Percentiles rank a stretch among this genome's conserved stretches.
These are phyloP conservation scores for Zaprionus obscuricornis DNA, from an alignment of 2,888 invertebrate species.

Conservation along the genomic window DNA sequence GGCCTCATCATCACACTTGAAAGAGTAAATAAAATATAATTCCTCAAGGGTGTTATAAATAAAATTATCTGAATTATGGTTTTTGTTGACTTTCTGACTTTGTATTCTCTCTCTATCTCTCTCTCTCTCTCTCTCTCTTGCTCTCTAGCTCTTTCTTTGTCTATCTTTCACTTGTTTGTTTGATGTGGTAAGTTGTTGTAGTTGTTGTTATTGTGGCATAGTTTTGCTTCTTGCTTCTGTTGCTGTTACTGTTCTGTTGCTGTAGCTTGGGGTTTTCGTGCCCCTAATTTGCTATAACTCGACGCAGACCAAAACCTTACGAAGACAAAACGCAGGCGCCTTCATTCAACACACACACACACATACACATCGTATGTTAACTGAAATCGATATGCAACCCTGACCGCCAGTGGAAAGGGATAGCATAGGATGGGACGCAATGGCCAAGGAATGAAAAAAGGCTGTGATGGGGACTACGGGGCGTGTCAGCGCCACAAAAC, in stretches of 20 bases:
- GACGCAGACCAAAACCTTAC: slow-evolving; percentile 14
- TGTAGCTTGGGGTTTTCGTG: slow-evolving; percentile 51
- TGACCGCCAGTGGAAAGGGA: slow-evolving; percentile 1
- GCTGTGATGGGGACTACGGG: slow-evolving; percentile 11
- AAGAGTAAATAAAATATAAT: slow-evolving; percentile 79
- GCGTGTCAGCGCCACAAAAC: slow-evolving; percentile 17
- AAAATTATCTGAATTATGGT: slow-evolving; percentile 81
- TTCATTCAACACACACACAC: too few relatives aligned
- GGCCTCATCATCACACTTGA: slow-evolving; percentile 78
- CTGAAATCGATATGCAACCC: slow-evolving; percentile 49
- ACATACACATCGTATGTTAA: too few relatives aligned
- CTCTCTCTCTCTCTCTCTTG: not conserved
- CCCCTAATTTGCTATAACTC: slow-evolving; percentile 64
- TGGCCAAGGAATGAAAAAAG: too few relatives aligned
- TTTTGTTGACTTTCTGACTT: slow-evolving; percentile 78
- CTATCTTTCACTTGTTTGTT: not conserved
- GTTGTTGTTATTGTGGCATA: slow-evolving; percentile 52
- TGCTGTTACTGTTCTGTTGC: too few relatives aligned
- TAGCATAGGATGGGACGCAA: too few relatives aligned
- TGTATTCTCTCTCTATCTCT: slow-evolving; percentile 16
- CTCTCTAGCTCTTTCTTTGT: not conserved
- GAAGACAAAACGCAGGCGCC: slow-evolving; percentile 20
- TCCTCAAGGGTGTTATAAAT: slow-evolving; percentile 81
- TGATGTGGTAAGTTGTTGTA: slow-evolving; percentile 26
- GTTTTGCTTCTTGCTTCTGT: slow-evolving; percentile 32